Evolutionary conservation across 2,888 invertebrate species (phyloP), one percentile per base, ranked within the genome.

Genomic region (Brachynemurus nebulosus): DNA sequence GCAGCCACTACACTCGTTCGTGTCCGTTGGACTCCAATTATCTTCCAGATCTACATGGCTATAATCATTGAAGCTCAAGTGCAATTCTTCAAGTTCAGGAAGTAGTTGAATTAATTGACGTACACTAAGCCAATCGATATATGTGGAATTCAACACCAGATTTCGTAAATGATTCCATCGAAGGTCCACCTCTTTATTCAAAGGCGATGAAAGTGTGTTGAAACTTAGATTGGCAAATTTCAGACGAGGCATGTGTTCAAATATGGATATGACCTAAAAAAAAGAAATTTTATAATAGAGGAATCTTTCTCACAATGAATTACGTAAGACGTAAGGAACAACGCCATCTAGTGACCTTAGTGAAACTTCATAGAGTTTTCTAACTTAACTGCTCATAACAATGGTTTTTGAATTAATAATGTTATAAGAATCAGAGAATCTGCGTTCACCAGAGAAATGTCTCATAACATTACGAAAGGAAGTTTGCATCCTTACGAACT

Each of bases 181-280:
- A 39, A 55, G 58, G 2, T 61, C 62, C 17, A 60, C 57, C 33
- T 64, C 62, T 7, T 61, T 56, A 50, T 74, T 72, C 18, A 86
- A 67, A 42, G 83, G 80, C 43, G 80, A 79, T 25, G 80, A 77
- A 30, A 89, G 68, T 50, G 79, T 76, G 64, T 95, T 95, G 66
- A 89, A 89, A 62, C 92, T 92, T 53, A 95, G 65, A 63, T 95
- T 95, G 40, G 93, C 78, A 64, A 93, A 92, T 58, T 86, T 81
- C 49, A 95, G 78, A 53, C 81, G 76, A 20, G 92, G 92, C 73
- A 91, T 86, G 60, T 86, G 82, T 58, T 82, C 77, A 49, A 95
- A 65, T 56, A 95, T 86, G 48, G 79, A 80, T 60, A 91, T 84
- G 18, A 95, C 79, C 84, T 85, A 23, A 23, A 23, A 9, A 23